Conservation (phyloP, 2,888 invertebrate genomes). For the Anticlea derivata region DNA sequence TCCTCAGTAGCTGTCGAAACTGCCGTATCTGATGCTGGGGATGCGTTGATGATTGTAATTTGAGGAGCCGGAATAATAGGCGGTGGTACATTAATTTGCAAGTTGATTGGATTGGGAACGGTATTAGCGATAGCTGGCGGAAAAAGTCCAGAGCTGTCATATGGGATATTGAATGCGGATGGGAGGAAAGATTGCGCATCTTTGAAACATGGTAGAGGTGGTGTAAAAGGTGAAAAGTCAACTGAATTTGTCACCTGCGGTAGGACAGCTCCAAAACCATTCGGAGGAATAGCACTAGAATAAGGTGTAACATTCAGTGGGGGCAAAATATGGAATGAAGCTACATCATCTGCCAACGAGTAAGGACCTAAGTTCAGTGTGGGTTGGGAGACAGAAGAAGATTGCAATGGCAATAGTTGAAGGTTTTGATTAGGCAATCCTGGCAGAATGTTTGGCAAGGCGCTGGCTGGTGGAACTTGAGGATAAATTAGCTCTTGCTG, state of each 20-base stretch:
- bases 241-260: slow-evolving; percentile 9
- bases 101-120: slow-evolving; percentile 45
- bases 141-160: neutral
- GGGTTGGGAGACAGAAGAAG: slow-evolving; percentile 9
- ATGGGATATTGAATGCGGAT: neutral
- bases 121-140: slow-evolving; percentile 2
- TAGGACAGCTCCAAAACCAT: neutral
- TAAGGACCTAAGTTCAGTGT: slow-evolving; percentile 6
- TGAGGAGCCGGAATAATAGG: slow-evolving; percentile 45
- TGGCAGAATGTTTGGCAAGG: neutral
- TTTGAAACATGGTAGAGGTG: slow-evolving; percentile 3
- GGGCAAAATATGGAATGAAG: slow-evolving; percentile 8
- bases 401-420: slow-evolving; percentile 5
- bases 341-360: slow-evolving; percentile 4
- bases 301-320: slow-evolving; percentile 8
- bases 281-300: neutral
- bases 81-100: slow-evolving; percentile 56
- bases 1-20: slow-evolving; percentile 22
- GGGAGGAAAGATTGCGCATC: slow-evolving; percentile 19
- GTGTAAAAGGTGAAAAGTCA: neutral
- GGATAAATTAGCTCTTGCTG: slow-evolving; percentile 11
- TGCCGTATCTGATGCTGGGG: slow-evolving; percentile 33
- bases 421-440: slow-evolving; percentile 9
- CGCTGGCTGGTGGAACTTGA: slow-evolving; percentile 6
- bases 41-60: slow-evolving; percentile 41